Conservation (phyloP, 2,797 vertebrate genomes). For the Loris lydekkerianus region DNA sequence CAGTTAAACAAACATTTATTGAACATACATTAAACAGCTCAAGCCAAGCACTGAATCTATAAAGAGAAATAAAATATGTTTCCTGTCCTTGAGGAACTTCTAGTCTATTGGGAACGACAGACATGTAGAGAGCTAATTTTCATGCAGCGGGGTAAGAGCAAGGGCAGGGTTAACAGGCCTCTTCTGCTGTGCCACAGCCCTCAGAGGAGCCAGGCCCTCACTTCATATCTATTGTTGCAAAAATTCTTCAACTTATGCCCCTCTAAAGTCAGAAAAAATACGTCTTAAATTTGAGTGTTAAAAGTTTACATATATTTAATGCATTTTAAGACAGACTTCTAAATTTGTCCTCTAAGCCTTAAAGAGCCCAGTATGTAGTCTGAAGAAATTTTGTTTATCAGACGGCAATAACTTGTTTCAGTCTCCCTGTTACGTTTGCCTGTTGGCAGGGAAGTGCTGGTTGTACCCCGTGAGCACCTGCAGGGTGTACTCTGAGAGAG, state of each 20-base stretch:
- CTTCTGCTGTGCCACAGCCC: neutral
- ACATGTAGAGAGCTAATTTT: neutral
- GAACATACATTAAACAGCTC: slow-evolving; percentile 11
- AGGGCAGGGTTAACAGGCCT: neutral
- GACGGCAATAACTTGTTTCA: neutral
- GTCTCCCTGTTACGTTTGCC: neutral
- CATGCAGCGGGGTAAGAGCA: neutral
- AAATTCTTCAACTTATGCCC: neutral
- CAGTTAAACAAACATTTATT: slow-evolving; percentile 67
- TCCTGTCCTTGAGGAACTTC: slow-evolving; percentile 55
- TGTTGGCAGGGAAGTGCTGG: neutral
- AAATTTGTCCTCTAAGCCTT: slow-evolving; percentile 37
- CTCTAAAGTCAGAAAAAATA: neutral
- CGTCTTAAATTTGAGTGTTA: slow-evolving; percentile 42
- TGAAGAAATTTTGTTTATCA: neutral
- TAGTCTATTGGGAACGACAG: neutral
- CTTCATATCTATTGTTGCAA: slow-evolving; percentile 34
- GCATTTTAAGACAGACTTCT: slow-evolving; percentile 28
- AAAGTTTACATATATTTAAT: slow-evolving; percentile 6
- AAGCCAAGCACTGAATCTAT: neutral
- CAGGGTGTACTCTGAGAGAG: neutral
- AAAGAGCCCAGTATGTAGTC: neutral
- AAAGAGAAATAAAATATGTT: slow-evolving; percentile 57
- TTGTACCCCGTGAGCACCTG: neutral
- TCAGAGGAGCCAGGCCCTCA: neutral